Conservation (phyloP, 2,888 invertebrate species). For the Carterocephalus palaemon region DNA sequence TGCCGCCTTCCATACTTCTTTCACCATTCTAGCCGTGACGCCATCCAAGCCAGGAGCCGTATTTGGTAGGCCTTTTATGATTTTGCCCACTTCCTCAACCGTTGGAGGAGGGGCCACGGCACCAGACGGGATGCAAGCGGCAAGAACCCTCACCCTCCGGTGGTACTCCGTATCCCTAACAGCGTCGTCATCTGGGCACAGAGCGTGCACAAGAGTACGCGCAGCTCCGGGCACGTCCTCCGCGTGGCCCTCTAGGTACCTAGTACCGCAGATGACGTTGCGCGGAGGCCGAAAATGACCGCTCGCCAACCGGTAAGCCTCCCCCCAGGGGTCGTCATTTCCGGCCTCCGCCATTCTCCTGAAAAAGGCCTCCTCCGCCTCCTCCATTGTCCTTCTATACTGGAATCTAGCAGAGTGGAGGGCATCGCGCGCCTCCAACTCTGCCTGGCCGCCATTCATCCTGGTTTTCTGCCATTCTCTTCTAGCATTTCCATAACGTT, state of each 20-base stretch:
- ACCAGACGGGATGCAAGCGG: constrained; percentile 30
- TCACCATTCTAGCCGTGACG: constrained; percentile 30
- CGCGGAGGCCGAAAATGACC: constrained; percentile 19
- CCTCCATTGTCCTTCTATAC: constrained; percentile 21
- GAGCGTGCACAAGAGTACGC: constrained; percentile 23
- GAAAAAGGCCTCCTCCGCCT: constrained; percentile 18
- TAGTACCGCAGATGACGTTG: constrained; percentile 28
- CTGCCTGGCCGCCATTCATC: neutral
- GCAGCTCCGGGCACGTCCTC: constrained; percentile 27
- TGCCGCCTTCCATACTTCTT: constrained; percentile 29
- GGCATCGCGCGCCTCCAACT: neutral
- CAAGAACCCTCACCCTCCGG: constrained; percentile 26
- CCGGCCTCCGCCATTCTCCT: constrained; percentile 21
- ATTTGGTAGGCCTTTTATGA: constrained; percentile 32
- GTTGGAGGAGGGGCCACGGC: constrained; percentile 25
- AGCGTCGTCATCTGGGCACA: constrained; percentile 40
- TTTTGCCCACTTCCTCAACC: constrained; percentile 7
- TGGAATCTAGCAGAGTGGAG: neutral
- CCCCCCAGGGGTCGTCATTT: constrained; percentile 29
- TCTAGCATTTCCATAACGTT: neutral
- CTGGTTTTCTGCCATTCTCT: constrained; percentile 25
- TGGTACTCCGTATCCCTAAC: constrained; percentile 31
- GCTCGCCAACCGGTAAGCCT: constrained; percentile 24
- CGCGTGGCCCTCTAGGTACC: constrained; percentile 7
- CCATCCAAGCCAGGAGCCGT: constrained; percentile 40